Conservation (phyloP, 2,888 invertebrate species). For the Phalera bucephala region DNA sequence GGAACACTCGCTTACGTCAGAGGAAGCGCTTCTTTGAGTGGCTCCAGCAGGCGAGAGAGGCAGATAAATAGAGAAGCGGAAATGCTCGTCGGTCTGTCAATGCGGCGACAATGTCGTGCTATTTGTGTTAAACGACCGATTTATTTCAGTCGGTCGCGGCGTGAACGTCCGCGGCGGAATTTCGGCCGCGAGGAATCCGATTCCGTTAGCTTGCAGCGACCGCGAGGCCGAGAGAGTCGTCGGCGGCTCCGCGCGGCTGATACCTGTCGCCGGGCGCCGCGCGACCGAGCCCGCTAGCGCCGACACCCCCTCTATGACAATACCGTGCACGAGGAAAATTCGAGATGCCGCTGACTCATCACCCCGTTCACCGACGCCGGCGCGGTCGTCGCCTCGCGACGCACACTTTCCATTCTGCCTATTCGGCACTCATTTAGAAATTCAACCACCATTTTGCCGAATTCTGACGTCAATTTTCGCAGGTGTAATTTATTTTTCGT, state of each 20-base stretch:
- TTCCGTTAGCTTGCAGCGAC: constrained; percentile 66
- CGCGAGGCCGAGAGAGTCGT: constrained; percentile 28
- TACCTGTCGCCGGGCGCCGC: constrained; percentile 34
- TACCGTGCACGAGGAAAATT: constrained; percentile 73
- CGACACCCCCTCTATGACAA: constrained; percentile 58
- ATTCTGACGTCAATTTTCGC: constrained; percentile 36
- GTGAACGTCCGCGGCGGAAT: constrained; percentile 80
- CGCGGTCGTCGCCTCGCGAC: constrained; percentile 21
- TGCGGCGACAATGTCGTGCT: constrained; percentile 77
- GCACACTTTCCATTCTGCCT: constrained; percentile 39
- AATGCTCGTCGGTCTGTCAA: constrained; percentile 74
- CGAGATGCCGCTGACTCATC: constrained; percentile 77
- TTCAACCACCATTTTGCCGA: constrained; percentile 26
- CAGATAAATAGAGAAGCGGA: constrained; percentile 74
- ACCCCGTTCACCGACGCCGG: constrained; percentile 47
- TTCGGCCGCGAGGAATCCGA: constrained; percentile 76
- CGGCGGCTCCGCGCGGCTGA: constrained; percentile 29
- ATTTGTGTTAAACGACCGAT: constrained; percentile 80
- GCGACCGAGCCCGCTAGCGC: constrained; percentile 37
- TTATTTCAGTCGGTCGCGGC: constrained; percentile 80
- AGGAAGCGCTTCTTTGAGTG: constrained; percentile 52
- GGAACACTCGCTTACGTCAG: constrained; percentile 58
- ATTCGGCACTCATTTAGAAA: constrained; percentile 33
- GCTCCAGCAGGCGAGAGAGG: constrained; percentile 31
- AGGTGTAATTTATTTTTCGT: constrained; percentile 37